These are phyloP conservation scores for Lasioglossum malachurum DNA, from an alignment of 2,888 invertebrate species.

Conservation along the genomic window DNA sequence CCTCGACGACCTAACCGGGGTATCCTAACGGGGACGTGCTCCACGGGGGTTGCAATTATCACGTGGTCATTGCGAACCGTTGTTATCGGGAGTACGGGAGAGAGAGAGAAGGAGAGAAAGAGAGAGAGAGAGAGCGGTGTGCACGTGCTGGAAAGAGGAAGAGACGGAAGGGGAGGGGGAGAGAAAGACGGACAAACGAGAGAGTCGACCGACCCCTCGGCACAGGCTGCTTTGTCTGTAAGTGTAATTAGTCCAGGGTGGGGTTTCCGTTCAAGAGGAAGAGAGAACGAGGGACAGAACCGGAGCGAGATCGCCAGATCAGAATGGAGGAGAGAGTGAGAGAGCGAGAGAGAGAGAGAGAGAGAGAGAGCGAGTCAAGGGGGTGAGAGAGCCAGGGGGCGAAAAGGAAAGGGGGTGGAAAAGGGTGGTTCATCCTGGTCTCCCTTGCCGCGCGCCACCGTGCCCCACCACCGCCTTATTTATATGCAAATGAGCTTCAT, in stretches of 20 bases:
- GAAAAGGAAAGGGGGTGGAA: conserved; percentile 58
- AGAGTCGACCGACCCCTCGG: conserved; percentile 77
- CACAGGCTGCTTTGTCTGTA: conserved; percentile 84
- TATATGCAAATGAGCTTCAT: conserved; percentile 96
- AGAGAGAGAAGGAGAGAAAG: conserved; percentile 27
- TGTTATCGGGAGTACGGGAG: conserved; percentile 79
- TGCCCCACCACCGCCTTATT: conserved; percentile 88
- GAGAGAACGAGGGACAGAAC: conserved; percentile 40
- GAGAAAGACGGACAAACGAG: conserved; percentile 37
- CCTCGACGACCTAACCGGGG: conserved; percentile 73
- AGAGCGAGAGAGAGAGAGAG: not conserved
- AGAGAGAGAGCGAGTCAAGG: conserved; percentile 17
- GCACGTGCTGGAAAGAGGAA: conserved; percentile 27
- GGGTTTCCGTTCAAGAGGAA: conserved; percentile 74
- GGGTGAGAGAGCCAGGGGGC: conserved; percentile 3
- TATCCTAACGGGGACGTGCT: conserved; percentile 76
- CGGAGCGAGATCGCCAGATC: conserved; percentile 33
- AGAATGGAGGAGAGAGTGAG: not conserved
- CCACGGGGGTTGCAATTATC: conserved; percentile 81
- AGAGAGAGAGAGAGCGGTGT: conserved; percentile 4
- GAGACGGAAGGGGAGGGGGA: conserved; percentile 14
- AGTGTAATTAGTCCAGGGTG: conserved; percentile 84
- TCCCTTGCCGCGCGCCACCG: conserved; percentile 72
- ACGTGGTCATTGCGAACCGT: conserved; percentile 83
- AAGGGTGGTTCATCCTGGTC: conserved; percentile 79